Conservation (phyloP, 2,888 invertebrate genomes). For the Tiliacea citrago region DNA sequence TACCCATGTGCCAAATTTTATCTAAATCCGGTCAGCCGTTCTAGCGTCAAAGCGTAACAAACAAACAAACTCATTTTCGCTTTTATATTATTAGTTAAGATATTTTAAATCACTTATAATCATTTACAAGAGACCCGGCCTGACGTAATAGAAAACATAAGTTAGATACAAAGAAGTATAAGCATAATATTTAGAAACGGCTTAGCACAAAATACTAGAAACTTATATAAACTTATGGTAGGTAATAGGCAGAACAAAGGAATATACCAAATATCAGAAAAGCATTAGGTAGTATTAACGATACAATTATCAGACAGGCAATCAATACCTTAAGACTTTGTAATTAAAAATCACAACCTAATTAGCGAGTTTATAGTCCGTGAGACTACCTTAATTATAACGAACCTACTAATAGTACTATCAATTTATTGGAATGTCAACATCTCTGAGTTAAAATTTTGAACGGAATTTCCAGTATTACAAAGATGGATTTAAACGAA, state of each 20-base stretch:
- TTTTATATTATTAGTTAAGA: too few relatives aligned
- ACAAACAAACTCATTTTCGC: too few relatives aligned
- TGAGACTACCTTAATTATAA: conserved; percentile 46
- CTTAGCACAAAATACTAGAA: not conserved
- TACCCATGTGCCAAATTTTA: too few relatives aligned
- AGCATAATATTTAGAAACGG: not conserved
- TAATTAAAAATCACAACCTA: conserved; percentile 64
- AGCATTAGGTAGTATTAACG: not conserved
- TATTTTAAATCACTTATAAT: not conserved
- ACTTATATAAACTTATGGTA: not conserved
- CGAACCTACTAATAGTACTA: conserved; percentile 20
- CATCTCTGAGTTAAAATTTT: not conserved
- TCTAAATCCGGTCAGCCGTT: too few relatives aligned
- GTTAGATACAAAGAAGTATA: not conserved
- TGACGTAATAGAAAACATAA: conserved; percentile 7
- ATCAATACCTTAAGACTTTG: conserved; percentile 26
- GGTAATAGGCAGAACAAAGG: not conserved
- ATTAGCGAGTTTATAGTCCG: conserved; percentile 63
- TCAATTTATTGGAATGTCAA: conserved; percentile 42
- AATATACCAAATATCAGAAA: not conserved
- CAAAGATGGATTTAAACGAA: conserved; percentile 2
- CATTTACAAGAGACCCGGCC: conserved; percentile 24
- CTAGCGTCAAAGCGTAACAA: too few relatives aligned
- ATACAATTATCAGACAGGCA: conserved; percentile 5
- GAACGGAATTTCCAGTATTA: conserved; percentile 18